Evolutionary conservation across 92 coral and sea anemone genomes (phyloP), one percentile per base, ranked within the genome.

Genomic region (Nematostella vectensis): DNA sequence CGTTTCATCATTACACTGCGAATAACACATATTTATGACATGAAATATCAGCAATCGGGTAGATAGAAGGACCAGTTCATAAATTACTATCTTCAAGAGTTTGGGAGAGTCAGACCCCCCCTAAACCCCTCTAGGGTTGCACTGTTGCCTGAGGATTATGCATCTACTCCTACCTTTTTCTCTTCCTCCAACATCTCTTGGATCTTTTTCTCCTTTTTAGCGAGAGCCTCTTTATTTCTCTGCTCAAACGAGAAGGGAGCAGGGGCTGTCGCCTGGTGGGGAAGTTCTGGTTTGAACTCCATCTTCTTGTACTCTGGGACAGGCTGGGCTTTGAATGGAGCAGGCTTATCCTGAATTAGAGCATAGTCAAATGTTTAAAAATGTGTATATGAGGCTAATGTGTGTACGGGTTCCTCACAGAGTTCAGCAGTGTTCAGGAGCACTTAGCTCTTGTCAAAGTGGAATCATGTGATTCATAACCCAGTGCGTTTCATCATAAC

Each of bases 181-280:
- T 89, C 95, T 47, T 89, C 89, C 42, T 89, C 79, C 55, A 85
- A 62, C 33, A 74, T 54, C 0, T 68, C 54, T 38, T 77, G 82
- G 26, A 89, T 77, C 59, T 81, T 85, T 48, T 76, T 68, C 21
- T 89, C 91, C 50, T 85, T 89, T 63, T 81, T 89, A 15, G 39
- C 69, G 40, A 52, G 55, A 26, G 63, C 44, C 44, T 77, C 87
- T 52, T 81, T 89, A 71, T 89, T 80, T 29, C 88, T 71, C 21
- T 77, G 75, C 10, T 85, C 83, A 63, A 89, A 89, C 30, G 97
- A 89, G 65, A 89, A 89, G 27, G 97, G 89, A 36, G 69, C 54
- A 12, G 70, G 68, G 11, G 64, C 72, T 19, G 97, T 80, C 30
- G 69, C 38, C 30, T 67, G 75, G 61, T 81, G 94, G 25, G 67